Base-by-base conservation (phyloP, 2,797 vertebrate species). In the Rhabdomys pumilio region DNA sequence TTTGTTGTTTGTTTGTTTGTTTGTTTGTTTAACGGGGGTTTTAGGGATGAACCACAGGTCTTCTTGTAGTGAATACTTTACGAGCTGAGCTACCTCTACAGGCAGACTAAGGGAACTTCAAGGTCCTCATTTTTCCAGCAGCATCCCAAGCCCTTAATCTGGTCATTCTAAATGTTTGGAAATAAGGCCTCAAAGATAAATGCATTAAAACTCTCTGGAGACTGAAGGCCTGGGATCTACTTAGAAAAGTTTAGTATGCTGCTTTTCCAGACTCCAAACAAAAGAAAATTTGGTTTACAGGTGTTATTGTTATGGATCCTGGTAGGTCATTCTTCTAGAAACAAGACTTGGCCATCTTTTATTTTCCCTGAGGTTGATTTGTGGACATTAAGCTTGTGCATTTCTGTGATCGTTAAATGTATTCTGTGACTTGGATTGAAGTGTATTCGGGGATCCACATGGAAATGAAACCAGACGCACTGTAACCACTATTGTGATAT, bases 391-490 rank as follows among this genome's bases (percentile, higher is more conserved):
- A 97, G 95, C 96, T 87, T 76, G 2, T 97, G 73, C 76, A 97
- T 97, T 97, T 96, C 95, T 95, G 4, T 85, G 67, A 92, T 97
- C 93, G 93, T 98, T 98, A 98, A 97, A 93, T 0, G 0, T 95
- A 95, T 97, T 97, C 94, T 97, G 96, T 97, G 97, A 94, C 96
- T 97, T 96, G 93, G 98, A 88, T 95, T 97, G 98, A 97, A 97
- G 92, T 50, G 38, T 86, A 98, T 89, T 96, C 96, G 97, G 93
- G 50, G 61, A 96, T 98, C 96, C 96, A 95, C 82, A 95, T 79
- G 97, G 98, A 98, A 98, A 98, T 98, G 97, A 98, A 98, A 97
- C 96, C 97, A 98, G 98, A 98, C 98, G 93, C 95, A 41, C 91
- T 98, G 95, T 96, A 98, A 97, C 73, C 83, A 86, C 96, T 97